Evolutionary conservation across 2,113 vertebrate species (phyloP).

Genomic region (Acrocephalus arundinaceus): DNA sequence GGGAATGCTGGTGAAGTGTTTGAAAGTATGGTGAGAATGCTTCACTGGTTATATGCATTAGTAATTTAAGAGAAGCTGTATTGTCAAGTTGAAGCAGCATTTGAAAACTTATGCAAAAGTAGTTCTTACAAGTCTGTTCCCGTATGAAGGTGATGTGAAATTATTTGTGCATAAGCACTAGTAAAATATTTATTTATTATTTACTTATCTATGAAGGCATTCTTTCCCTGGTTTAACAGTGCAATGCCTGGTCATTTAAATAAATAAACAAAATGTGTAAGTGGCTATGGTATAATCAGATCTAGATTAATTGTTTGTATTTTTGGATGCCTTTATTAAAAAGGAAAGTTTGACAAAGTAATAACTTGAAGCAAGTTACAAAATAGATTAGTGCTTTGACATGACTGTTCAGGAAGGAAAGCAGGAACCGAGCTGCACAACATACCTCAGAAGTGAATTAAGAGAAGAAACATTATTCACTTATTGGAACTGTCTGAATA

Average conservation of each 20-base stretch:
- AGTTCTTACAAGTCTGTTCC: not conserved
- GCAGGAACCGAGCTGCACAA: not conserved
- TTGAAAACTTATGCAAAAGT: not conserved
- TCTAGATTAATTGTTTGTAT: not conserved
- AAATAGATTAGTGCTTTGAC: not conserved
- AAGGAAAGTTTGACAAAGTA: not conserved
- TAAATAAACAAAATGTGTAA: not conserved
- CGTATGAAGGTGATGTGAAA: not conserved
- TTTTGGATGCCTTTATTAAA: not conserved
- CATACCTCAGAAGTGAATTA: not conserved
- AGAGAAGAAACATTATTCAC: not conserved
- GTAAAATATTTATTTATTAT: not conserved
- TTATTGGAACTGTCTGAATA: not conserved
- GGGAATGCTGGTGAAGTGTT: not conserved
- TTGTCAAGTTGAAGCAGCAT: not conserved
- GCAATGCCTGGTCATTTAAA: not conserved
- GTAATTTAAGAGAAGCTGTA: not conserved
- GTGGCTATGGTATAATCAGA: not conserved
- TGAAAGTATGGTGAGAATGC: not conserved
- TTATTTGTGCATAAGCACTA: not conserved
- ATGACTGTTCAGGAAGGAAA: not conserved
- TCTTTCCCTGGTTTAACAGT: not conserved
- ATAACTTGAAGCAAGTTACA: not conserved
- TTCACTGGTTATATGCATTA: not conserved
- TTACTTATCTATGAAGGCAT: not conserved